Evolutionary conservation across 2,888 invertebrate species (phyloP).

Genomic region (Frankliniella fusca): DNA sequence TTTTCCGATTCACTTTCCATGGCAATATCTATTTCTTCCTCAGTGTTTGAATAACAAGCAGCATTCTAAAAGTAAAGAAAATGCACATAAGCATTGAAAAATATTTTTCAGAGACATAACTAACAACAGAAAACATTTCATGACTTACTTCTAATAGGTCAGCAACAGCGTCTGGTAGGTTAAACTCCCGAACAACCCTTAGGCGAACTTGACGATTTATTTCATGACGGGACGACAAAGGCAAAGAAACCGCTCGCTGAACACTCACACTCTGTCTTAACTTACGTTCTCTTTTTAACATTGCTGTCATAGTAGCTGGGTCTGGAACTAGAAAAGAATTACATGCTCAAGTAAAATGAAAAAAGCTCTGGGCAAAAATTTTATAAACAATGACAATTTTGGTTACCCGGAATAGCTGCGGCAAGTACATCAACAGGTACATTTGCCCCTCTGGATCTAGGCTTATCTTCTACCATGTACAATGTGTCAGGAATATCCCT

Average conservation of each 20-base stretch:
- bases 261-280: conserved; percentile 73
- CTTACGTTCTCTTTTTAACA: conserved; percentile 82
- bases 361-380: conserved; percentile 18
- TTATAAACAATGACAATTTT: not conserved
- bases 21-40: conserved; percentile 46
- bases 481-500: conserved; percentile 88
- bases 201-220: conserved; percentile 71
- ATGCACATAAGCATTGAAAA: not conserved
- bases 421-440: conserved; percentile 58
- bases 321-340: conserved; percentile 59
- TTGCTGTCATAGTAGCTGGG: conserved; percentile 67
- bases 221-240: conserved; percentile 70
- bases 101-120: not conserved
- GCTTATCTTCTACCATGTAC: conserved; percentile 74
- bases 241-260: conserved; percentile 69
- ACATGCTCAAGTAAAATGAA: not conserved
- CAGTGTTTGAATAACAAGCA: conserved; percentile 48
- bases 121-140: not conserved
- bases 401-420: conserved; percentile 57
- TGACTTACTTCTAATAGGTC: conserved; percentile 60
- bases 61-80: conserved; percentile 45
- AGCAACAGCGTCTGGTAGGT: conserved; percentile 83
- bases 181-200: conserved; percentile 89
- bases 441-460: conserved; percentile 50
- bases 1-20: conserved; percentile 2